These are phyloP conservation scores for Tylochromis polylepis DNA, from an alignment of 2,113 vertebrate genomes.

Conservation along the genomic window DNA sequence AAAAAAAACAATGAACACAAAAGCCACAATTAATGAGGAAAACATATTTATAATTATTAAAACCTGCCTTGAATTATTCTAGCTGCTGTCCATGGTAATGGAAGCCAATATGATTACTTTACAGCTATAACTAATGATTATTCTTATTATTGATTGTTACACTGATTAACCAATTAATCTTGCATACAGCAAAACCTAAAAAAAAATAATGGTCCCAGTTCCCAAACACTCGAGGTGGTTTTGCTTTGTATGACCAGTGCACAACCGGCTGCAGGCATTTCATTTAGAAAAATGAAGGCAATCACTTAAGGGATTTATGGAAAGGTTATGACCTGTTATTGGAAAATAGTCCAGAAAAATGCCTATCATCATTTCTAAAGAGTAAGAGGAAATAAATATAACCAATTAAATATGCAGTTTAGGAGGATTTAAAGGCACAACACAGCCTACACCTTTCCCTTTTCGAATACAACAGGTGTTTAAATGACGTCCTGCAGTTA, in stretches of 20 bases:
- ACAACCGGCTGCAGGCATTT: neutral
- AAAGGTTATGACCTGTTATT: neutral
- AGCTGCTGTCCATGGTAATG: neutral
- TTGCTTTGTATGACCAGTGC: neutral
- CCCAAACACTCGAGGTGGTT: neutral
- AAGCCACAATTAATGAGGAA: conserved; percentile 26
- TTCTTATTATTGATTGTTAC: neutral
- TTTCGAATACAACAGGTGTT: neutral
- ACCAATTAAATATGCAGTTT: neutral
- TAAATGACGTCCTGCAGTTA: neutral
- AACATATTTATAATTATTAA: conserved; percentile 26
- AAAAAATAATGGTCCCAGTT: neutral
- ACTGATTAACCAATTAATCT: neutral
- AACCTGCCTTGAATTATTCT: neutral
- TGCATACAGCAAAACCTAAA: neutral
- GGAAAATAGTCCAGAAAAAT: neutral
- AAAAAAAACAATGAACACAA: conserved; percentile 19
- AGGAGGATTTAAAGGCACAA: neutral
- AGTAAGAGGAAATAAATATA: neutral
- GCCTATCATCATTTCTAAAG: neutral
- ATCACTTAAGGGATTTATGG: neutral
- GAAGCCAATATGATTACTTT: neutral
- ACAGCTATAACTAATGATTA: neutral
- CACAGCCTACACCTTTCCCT: neutral
- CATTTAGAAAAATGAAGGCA: neutral